Percentiles rank a stretch among this genome's conserved stretches.
Evolutionary conservation across 2,797 vertebrate species (phyloP).

Genomic region (Catharus ustulatus): DNA sequence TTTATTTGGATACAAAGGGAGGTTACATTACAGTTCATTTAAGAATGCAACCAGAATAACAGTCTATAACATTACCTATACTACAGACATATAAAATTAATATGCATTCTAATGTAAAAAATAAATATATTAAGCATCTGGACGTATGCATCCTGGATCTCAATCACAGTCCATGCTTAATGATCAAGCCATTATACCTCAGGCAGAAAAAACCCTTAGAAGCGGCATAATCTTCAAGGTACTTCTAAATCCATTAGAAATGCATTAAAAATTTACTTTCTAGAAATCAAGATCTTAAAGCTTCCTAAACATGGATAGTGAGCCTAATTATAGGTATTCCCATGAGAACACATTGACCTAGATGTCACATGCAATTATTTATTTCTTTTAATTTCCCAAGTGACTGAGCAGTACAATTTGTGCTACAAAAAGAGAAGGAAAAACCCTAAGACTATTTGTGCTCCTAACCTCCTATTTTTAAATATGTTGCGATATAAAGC

Average conservation of each 20-base stretch:
- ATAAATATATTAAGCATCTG: neutral
- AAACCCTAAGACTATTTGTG: accelerated
- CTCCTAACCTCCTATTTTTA: neutral
- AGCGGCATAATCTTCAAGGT: neutral
- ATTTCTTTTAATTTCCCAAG: neutral
- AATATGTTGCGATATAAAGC: neutral
- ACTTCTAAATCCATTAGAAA: neutral
- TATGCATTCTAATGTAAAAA: neutral
- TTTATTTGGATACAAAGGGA: neutral
- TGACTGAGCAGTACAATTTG: neutral
- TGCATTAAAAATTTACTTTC: neutral
- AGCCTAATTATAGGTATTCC: neutral
- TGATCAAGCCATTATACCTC: neutral
- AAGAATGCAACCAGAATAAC: neutral
- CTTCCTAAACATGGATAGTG: neutral
- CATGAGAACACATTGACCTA: neutral
- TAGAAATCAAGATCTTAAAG: neutral
- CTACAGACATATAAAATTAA: neutral
- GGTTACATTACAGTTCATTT: neutral
- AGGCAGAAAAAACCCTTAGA: neutral
- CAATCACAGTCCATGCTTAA: neutral
- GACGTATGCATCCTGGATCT: neutral
- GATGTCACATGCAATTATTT: neutral
- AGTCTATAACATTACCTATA: neutral
- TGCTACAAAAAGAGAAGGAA: neutral